Evolutionary conservation across 2,113 vertebrate genomes (phyloP).

Genomic region (Planiliza haematocheilus): DNA sequence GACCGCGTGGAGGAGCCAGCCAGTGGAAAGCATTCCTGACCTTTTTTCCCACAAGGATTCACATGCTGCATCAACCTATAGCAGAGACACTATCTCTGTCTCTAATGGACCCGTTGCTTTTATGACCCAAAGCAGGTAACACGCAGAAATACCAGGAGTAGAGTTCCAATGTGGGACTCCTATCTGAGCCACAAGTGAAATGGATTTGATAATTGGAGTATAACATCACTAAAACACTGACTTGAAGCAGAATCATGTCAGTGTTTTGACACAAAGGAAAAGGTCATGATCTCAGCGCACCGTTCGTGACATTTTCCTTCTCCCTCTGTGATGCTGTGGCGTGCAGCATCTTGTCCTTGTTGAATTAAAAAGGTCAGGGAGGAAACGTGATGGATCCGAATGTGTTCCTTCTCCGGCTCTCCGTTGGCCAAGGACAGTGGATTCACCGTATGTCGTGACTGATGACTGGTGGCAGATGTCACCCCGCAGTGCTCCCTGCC

Average conservation of each 20-base stretch:
- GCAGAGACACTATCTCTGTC: not conserved
- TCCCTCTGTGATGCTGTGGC: constrained; percentile 5
- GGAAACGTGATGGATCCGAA: constrained; percentile 33
- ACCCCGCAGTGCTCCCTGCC: constrained; percentile 22
- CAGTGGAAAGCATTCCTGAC: constrained; percentile 32
- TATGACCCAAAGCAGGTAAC: constrained; percentile 8
- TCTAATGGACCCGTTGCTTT: constrained; percentile 11
- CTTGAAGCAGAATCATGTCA: constrained; percentile 1
- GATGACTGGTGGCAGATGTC: constrained; percentile 51
- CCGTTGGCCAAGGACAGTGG: not conserved
- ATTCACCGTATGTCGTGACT: constrained; percentile 29
- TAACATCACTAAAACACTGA: not conserved
- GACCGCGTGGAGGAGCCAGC: constrained; percentile 14
- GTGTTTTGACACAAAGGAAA: constrained; percentile 32
- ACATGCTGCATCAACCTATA: constrained; percentile 13
- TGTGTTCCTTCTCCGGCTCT: constrained; percentile 7
- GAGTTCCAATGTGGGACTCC: constrained; percentile 7
- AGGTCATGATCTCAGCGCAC: constrained; percentile 32
- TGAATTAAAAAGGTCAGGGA: constrained; percentile 49
- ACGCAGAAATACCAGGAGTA: not conserved
- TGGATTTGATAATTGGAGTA: constrained; percentile 14
- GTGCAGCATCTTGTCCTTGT: constrained; percentile 21
- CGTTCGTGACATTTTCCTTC: constrained; percentile 37
- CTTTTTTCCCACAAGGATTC: constrained; percentile 26
- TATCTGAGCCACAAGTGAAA: not conserved